Evolutionary conservation across 2,113 vertebrate genomes (phyloP).

Genomic region (Lipophrys pholis): DNA sequence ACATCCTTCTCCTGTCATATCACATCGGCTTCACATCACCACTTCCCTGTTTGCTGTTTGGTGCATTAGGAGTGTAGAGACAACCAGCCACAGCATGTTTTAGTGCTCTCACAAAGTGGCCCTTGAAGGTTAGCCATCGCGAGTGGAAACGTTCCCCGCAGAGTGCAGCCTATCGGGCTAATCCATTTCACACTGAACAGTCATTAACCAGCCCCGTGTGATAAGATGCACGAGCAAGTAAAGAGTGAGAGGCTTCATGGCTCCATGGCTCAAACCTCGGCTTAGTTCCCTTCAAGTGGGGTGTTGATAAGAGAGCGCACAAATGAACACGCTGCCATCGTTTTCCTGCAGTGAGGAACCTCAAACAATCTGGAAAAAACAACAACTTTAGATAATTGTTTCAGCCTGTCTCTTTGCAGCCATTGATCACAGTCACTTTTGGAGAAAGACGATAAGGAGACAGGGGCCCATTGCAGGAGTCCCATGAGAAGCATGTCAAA

Average conservation of each 20-base stretch:
- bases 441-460: conserved; percentile 30
- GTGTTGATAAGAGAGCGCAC: conserved; percentile 1
- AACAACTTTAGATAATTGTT: conserved; percentile 9
- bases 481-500: conserved; percentile 61
- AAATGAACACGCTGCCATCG: background rate
- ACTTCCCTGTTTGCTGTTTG: conserved; percentile 44
- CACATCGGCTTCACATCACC: conserved; percentile 33
- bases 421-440: conserved; percentile 19
- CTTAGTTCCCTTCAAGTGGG: conserved; percentile 22
- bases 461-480: conserved; percentile 28
- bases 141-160: conserved; percentile 66
- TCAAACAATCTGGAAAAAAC: conserved; percentile 1
- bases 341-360: background rate
- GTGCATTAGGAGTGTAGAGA: conserved; percentile 58
- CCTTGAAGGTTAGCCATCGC: conserved; percentile 61
- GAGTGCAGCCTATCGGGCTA: conserved; percentile 56
- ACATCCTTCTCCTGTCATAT: conserved; percentile 30
- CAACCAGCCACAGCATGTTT: conserved; percentile 44
- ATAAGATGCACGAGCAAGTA: conserved; percentile 55
- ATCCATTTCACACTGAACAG: conserved; percentile 72
- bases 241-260: conserved; percentile 22
- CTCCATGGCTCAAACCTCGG: conserved; percentile 11
- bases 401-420: conserved; percentile 24
- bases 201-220: conserved; percentile 62
- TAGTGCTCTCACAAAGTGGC: conserved; percentile 57